A percentile compares a stretch with the other conserved stretches of the same genome.
Evolutionary conservation across 2,797 vertebrate genomes (phyloP).

Genomic region (Sebastes nivosus): DNA sequence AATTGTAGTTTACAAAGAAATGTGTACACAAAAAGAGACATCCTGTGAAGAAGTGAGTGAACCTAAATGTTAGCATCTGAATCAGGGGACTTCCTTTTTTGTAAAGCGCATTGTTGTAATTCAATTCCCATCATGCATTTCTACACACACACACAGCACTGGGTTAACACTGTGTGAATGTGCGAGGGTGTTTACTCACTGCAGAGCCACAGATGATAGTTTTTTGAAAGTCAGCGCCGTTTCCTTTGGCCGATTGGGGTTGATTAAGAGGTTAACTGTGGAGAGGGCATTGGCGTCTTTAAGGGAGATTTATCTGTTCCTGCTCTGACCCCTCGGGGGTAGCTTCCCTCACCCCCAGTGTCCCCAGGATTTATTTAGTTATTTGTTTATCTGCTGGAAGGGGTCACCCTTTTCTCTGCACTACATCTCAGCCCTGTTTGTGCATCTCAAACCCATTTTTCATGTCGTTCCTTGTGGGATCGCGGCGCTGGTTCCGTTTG

Average conservation of each 20-base stretch:
- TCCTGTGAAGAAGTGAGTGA: not conserved
- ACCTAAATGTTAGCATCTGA: not conserved
- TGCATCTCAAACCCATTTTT: conserved; percentile 78
- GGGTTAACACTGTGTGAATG: not conserved
- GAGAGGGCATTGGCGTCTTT: conserved; percentile 82
- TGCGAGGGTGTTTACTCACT: conserved; percentile 45
- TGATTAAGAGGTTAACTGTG: conserved; percentile 87
- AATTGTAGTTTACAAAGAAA: not conserved
- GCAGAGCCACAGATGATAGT: conserved; percentile 46
- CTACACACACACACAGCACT: not conserved
- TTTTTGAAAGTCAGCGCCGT: conserved; percentile 67
- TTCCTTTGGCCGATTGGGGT: conserved; percentile 84
- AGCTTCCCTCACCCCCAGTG: conserved; percentile 79
- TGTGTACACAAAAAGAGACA: not conserved
- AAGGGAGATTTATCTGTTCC: conserved; percentile 88
- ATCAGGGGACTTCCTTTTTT: not conserved
- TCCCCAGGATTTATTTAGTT: conserved; percentile 86
- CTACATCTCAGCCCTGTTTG: conserved; percentile 77
- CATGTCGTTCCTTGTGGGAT: conserved; percentile 69
- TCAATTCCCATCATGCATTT: conserved; percentile 6
- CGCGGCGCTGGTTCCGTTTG: conserved; percentile 55
- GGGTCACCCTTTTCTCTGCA: conserved; percentile 69
- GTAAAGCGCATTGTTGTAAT: not conserved
- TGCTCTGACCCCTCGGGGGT: conserved; percentile 81
- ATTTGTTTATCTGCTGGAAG: conserved; percentile 84